Evolutionary conservation across 2,888 invertebrate species (phyloP), one percentile per base, ranked within the genome.

Genomic region (Xestia c-nigrum): DNA sequence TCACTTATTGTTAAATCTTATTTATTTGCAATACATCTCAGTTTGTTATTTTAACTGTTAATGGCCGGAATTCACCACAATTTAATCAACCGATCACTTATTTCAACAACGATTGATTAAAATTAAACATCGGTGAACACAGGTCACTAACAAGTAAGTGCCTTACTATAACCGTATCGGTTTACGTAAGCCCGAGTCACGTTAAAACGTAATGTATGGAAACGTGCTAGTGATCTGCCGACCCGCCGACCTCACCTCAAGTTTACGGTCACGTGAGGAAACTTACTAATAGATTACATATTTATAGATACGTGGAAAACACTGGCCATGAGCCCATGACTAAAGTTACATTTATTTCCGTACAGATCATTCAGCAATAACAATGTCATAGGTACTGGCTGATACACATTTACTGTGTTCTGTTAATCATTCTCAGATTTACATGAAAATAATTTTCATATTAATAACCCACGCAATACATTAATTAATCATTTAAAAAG

Each of bases 251-350:
- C 78, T 81, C 76, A 80, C 59, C 72, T 73, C 85, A 88, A 86
- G 88, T 88, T 82, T 82, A 88, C 64, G 88, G 86, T 86, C 89
- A 88, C 88, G 88, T 78, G 88, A 87, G 67, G n/a, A 69, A 57
- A 57, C 76, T 82, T 80, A 85, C 74, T 88, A 87, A 87, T 82
- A 50, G 65, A 76, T 65, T 67, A 64, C 75, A 78, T 78, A 87
- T 78, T 74, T 81, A 81, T 78, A 81, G 57, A 73, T 78, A 76
- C 82, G 43, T 69, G 77, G 74, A 80, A 84, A 80, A 59, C 6
- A 61, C 38, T 78, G 63, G 55, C 16, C 24, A 64, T 47, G 57
- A 24, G 72, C 12, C 63, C 40, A 40, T 87, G 72, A 86, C 80
- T 80, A 72, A 82, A 76, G 67, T 38, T 52, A 63, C 61, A 76